Percentiles rank a stretch among this genome's conserved stretches.
phyloP scores from a whole-genome alignment of 2,888 invertebrate species.

The Lymantria dispar region DNA sequence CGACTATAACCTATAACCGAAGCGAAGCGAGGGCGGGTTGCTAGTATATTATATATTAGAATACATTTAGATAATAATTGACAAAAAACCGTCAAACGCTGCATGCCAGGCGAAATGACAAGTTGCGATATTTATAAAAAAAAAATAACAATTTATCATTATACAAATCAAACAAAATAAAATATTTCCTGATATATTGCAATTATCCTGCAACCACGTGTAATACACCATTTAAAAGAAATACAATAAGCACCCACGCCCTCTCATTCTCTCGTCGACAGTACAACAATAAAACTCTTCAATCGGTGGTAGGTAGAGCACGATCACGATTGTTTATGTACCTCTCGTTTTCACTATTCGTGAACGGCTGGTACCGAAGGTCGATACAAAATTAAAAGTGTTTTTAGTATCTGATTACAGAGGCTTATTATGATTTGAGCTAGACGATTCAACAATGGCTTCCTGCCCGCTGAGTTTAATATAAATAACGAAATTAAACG shows the following conservation, averaged over 20 bases:
- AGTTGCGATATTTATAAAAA: no score
- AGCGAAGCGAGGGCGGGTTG: no score
- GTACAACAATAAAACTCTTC: conserved; percentile 55
- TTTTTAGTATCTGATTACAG: conserved; percentile 75
- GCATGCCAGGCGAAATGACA: no score
- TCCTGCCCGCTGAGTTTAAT: conserved; percentile 50
- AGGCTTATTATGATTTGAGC: conserved; percentile 62
- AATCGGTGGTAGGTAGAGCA: conserved; percentile 58
- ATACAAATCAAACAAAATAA: no score
- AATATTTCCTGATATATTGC: no score
- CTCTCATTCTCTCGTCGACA: conserved; percentile 14
- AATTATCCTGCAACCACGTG: no score
- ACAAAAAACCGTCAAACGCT: no score
- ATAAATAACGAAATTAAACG: conserved; percentile 36
- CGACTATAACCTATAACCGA: no score
- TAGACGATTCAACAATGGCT: conserved; percentile 53
- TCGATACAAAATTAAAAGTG: conserved; percentile 78
- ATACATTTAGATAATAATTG: no score
- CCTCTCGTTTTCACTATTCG: conserved; percentile 75
- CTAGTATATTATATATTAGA: no score
- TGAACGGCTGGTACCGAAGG: conserved; percentile 75
- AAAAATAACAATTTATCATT: no score
- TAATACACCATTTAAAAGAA: no score
- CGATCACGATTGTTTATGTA: conserved; percentile 73
- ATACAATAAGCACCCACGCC: not conserved